Percentiles rank a stretch among this genome's conserved stretches.
Evolutionary conservation across 1,140 invertebrate genomes (phyloP).

Genomic region (Rhyzopertha dominica): DNA sequence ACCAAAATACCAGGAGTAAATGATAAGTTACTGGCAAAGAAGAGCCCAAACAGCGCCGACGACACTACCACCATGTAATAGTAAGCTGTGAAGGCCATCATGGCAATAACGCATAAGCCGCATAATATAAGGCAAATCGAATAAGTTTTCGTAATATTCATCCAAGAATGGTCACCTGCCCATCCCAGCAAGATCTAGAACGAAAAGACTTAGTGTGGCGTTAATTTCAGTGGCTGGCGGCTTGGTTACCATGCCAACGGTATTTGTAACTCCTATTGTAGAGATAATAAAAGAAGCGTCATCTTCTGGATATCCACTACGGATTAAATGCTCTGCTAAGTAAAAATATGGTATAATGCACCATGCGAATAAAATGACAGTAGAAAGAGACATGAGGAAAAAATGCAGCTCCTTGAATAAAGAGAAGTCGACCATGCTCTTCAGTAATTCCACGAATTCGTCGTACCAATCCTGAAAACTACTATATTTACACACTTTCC

Average conservation of each 20-base stretch:
- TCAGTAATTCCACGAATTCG: slow-evolving; percentile 63
- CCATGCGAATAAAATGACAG: slow-evolving; percentile 81
- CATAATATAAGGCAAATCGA: slow-evolving; percentile 70
- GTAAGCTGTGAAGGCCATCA: slow-evolving; percentile 62
- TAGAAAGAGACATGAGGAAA: slow-evolving; percentile 73
- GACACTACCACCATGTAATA: slow-evolving; percentile 55
- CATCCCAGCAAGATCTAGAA: slow-evolving; percentile 76
- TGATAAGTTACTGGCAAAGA: slow-evolving; percentile 81
- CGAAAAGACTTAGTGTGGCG: too few relatives aligned
- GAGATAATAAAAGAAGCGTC: slow-evolving; percentile 72
- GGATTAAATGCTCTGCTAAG: slow-evolving; percentile 66
- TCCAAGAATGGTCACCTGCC: slow-evolving; percentile 83
- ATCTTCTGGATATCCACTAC: slow-evolving; percentile 60
- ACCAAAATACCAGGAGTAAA: slow-evolving; percentile 84
- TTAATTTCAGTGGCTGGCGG: background rate
- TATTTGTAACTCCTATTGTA: slow-evolving; percentile 79
- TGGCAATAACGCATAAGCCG: slow-evolving; percentile 63
- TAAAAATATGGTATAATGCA: slow-evolving; percentile 90
- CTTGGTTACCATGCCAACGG: slow-evolving; percentile 76
- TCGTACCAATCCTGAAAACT: slow-evolving; percentile 68
- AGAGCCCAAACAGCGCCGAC: slow-evolving; percentile 70
- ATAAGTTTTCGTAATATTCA: slow-evolving; percentile 77
- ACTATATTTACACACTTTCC: slow-evolving; percentile 9
- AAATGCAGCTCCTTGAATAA: slow-evolving; percentile 76
- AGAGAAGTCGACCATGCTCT: slow-evolving; percentile 72